Conservation (phyloP, 37 sponge, comb jelly and placozoan genomes). For the Chondrilla cf. caribensis region DNA sequence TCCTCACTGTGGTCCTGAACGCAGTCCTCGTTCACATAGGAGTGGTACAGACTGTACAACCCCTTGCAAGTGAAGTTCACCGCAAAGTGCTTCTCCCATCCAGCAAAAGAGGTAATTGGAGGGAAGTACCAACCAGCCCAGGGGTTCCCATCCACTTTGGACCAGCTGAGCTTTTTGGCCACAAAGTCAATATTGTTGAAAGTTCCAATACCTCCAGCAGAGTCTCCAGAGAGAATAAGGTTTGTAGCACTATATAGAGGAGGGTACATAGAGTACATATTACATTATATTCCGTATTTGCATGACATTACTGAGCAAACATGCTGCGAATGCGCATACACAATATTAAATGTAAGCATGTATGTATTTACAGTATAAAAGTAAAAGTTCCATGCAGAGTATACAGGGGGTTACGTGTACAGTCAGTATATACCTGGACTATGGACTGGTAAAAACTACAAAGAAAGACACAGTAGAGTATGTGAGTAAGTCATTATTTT, state of each 20-base stretch:
- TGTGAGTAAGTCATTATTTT: too few relatives aligned
- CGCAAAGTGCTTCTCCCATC: neutral
- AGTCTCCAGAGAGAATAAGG: constrained; percentile 7
- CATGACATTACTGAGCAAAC: too few relatives aligned
- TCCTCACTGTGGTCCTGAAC: neutral
- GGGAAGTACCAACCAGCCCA: constrained; percentile 29
- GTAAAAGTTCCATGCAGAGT: too few relatives aligned
- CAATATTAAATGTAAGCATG: too few relatives aligned
- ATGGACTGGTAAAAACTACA: too few relatives aligned
- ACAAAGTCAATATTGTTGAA: constrained; percentile 22
- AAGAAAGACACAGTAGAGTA: too few relatives aligned
- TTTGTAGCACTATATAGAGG: neutral
- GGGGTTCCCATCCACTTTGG: constrained; percentile 3
- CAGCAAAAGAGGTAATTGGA: neutral
- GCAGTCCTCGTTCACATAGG: constrained; percentile 16
- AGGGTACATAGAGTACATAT: neutral
- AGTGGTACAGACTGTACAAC: neutral
- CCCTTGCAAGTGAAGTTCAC: neutral
- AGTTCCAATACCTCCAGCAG: constrained; percentile 22
- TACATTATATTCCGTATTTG: too few relatives aligned
- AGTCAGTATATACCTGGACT: too few relatives aligned
- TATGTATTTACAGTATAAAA: too few relatives aligned
- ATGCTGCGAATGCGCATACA: too few relatives aligned
- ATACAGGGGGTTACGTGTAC: too few relatives aligned
- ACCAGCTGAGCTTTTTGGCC: neutral